Evolutionary conservation across 2,888 invertebrate genomes (phyloP).

Genomic region (Himalopsyche japonica): DNA sequence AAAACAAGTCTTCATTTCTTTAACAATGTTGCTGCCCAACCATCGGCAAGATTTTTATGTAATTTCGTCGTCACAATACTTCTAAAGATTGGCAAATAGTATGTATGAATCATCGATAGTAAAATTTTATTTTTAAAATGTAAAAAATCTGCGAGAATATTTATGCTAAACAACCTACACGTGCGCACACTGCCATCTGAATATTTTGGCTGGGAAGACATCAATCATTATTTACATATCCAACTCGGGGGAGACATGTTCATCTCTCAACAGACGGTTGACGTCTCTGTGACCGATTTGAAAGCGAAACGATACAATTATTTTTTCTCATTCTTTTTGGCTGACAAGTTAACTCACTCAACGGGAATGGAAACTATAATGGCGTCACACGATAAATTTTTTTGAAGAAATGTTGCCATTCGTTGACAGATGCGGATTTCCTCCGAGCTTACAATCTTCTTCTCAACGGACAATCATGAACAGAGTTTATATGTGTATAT

Average conservation of each 20-base stretch:
- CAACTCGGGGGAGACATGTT: background rate
- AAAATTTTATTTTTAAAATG: background rate
- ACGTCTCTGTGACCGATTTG: slow-evolving; percentile 17
- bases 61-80: too few relatives aligned
- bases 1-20: too few relatives aligned
- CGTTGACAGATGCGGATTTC: slow-evolving; percentile 28
- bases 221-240: slow-evolving; percentile 24
- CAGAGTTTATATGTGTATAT: too few relatives aligned
- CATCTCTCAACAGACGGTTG: background rate
- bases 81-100: too few relatives aligned
- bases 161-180: background rate
- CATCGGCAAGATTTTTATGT: too few relatives aligned
- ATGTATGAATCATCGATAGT: background rate
- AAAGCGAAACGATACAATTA: slow-evolving; percentile 10
- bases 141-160: background rate
- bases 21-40: too few relatives aligned
- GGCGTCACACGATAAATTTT: slow-evolving; percentile 5
- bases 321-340: slow-evolving; percentile 6
- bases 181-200: background rate
- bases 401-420: background rate
- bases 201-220: slow-evolving; percentile 3
- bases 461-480: background rate
- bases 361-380: slow-evolving; percentile 1
- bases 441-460: background rate
- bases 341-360: slow-evolving; percentile 14